phyloP scores from a whole-genome alignment of 2,113 vertebrate species.

The Lycocorax pyrrhopterus region DNA sequence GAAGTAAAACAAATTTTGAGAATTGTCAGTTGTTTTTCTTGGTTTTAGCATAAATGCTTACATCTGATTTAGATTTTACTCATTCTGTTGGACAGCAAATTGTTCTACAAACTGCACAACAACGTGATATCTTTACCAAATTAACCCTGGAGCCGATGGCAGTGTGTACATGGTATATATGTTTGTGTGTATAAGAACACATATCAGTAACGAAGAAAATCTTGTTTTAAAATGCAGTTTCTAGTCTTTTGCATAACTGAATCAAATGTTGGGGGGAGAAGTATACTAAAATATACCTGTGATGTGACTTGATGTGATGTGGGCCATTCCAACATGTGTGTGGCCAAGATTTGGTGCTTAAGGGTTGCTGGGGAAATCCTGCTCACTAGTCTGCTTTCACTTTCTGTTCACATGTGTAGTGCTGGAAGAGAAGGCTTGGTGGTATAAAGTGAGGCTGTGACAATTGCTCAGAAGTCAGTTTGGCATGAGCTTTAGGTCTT shows the following conservation, averaged over 20 bases:
- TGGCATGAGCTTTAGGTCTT: background rate
- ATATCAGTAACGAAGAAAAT: background rate
- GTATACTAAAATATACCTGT: background rate
- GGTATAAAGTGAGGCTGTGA: background rate
- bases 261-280: accelerated
- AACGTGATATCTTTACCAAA: background rate
- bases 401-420: background rate
- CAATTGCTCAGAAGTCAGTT: background rate
- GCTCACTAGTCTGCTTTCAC: background rate
- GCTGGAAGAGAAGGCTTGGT: background rate
- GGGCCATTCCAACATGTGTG: background rate
- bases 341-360: background rate
- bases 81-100: background rate
- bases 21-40: background rate
- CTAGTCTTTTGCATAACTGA: background rate
- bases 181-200: background rate
- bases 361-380: background rate
- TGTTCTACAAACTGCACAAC: background rate
- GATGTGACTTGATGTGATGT: background rate
- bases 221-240: background rate
- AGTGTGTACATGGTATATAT: background rate
- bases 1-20: background rate
- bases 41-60: background rate
- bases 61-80: background rate
- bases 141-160: background rate